Evolutionary conservation across 2,113 vertebrate species (phyloP).

Genomic region (Hystrix cristata): DNA sequence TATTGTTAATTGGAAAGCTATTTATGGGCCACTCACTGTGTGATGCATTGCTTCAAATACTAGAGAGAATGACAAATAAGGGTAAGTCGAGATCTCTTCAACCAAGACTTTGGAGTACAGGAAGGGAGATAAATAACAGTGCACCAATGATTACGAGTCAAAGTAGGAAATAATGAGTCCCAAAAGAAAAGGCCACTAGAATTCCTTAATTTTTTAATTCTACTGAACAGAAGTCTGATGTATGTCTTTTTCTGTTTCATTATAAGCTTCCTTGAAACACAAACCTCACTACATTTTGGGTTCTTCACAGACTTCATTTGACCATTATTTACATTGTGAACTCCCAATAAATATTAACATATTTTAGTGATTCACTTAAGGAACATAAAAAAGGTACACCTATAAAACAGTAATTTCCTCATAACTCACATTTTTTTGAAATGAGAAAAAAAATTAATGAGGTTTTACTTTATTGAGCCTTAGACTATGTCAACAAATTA

Average conservation of each 20-base stretch:
- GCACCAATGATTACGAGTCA: constrained; percentile 10
- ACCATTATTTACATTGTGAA: background rate
- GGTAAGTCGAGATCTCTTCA: background rate
- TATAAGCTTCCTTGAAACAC: background rate
- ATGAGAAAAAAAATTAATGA: constrained; percentile 18
- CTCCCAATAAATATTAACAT: background rate
- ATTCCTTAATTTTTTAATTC: background rate
- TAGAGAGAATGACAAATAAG: constrained; percentile 24
- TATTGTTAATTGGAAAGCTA: constrained; percentile 4
- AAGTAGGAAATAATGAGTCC: constrained; percentile 35
- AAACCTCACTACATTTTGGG: background rate
- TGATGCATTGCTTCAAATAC: background rate
- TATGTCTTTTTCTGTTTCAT: background rate
- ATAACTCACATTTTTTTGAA: constrained; percentile 26
- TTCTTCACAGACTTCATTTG: background rate
- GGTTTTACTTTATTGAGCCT: constrained; percentile 14
- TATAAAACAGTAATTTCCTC: background rate
- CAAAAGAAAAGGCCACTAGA: background rate
- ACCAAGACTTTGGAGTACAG: background rate
- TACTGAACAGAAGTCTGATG: background rate
- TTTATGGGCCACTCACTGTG: background rate
- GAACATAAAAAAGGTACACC: background rate
- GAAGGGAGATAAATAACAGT: background rate
- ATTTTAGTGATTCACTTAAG: constrained; percentile 14
- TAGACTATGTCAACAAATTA: constrained; percentile 52